A percentile compares a stretch with the other conserved stretches of the same genome.
Evolutionary conservation across 2,888 invertebrate species (phyloP).

Genomic region (Teleiodes luculella): DNA sequence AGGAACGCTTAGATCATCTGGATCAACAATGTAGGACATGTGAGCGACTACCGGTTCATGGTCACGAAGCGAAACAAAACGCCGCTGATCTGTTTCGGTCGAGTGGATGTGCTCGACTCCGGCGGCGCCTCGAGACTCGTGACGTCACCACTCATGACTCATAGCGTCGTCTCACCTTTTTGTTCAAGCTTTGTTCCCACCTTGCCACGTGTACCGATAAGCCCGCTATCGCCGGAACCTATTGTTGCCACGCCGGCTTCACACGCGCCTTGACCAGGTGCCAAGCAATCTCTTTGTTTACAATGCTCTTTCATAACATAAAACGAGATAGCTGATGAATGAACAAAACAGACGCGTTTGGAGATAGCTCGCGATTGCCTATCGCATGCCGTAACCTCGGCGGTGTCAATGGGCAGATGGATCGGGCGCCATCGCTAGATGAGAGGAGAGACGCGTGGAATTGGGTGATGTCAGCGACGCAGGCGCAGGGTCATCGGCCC

Average conservation of each 20-base stretch:
- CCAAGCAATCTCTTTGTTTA: conserved; percentile 3
- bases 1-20: conserved; percentile 5
- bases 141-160: conserved; percentile 19
- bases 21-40: conserved; percentile 11
- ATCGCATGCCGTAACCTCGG: conserved; percentile 3
- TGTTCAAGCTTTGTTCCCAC: conserved; percentile 9
- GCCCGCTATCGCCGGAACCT: conserved; percentile 1
- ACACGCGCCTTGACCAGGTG: conserved; percentile 12
- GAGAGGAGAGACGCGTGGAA: conserved; percentile 9
- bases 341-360: background rate
- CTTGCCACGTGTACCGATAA: conserved; percentile 15
- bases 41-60: conserved; percentile 10
- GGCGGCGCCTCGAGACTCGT: conserved; percentile 3
- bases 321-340: background rate
- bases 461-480: conserved; percentile 29
- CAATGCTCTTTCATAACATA: conserved; percentile 1
- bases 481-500: conserved; percentile 35
- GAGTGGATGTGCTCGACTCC: conserved; percentile 10
- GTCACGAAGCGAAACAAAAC: conserved; percentile 14
- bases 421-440: background rate
- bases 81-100: conserved; percentile 12
- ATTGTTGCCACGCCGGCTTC: conserved; percentile 11
- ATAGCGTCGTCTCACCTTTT: conserved; percentile 8
- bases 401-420: conserved; percentile 7
- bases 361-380: conserved; percentile 1